A percentile compares a stretch with the other conserved stretches of the same genome.
These are phyloP conservation scores for Zhuqinia jingwanae DNA, from an alignment of 2,888 invertebrate genomes.

Conservation along the genomic window DNA sequence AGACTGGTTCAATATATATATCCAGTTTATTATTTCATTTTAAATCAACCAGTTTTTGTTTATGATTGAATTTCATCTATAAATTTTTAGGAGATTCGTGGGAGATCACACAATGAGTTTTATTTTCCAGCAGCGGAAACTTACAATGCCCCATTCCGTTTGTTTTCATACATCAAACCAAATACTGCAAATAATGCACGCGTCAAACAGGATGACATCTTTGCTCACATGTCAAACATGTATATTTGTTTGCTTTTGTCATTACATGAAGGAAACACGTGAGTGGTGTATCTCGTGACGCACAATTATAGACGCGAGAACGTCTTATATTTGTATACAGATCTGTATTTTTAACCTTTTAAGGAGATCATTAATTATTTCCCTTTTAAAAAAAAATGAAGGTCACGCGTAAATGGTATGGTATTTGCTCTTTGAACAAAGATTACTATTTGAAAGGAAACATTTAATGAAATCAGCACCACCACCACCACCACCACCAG, in stretches of 20 bases:
- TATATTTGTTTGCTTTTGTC: not conserved
- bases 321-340: not conserved
- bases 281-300: too few species aligned
- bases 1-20: not conserved
- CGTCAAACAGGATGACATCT: conserved; percentile 3
- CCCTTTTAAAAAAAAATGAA: conserved; percentile 27
- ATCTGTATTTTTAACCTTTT: conserved; percentile 40
- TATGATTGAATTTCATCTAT: not conserved
- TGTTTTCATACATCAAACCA: not conserved
- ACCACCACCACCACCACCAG: too few species aligned
- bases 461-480: conserved; percentile 24
- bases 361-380: not conserved
- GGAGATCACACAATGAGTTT: too few species aligned
- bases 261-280: not conserved
- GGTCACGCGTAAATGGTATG: not conserved
- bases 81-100: not conserved
- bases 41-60: conserved; percentile 10
- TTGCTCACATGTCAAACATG: not conserved
- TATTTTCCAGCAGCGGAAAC: too few species aligned
- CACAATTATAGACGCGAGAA: not conserved
- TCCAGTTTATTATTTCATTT: conserved; percentile 28
- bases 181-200: not conserved
- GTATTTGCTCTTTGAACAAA: too few species aligned
- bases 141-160: too few species aligned
- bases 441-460: conserved; percentile 12